Percentiles rank a stretch among this genome's conserved stretches.
These are phyloP conservation scores for Lycopodina hypogea DNA, from an alignment of 37 sponge, comb jelly and placozoan species.

Conservation along the genomic window DNA sequence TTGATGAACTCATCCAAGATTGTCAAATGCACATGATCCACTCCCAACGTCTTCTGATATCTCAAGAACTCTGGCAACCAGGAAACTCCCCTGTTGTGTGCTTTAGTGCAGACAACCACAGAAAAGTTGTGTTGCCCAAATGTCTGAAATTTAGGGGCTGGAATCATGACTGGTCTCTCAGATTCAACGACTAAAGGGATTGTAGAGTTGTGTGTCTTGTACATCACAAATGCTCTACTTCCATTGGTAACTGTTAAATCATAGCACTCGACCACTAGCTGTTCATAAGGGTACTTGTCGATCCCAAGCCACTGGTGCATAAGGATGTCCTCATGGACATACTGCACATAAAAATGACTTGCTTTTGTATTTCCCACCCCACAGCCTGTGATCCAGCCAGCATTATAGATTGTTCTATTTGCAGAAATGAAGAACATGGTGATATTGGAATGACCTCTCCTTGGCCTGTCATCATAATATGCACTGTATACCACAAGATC, in stretches of 20 bases:
- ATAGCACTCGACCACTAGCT: slow-evolving; percentile 1
- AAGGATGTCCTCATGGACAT: not conserved
- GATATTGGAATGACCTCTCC: not conserved
- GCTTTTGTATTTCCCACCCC: not conserved
- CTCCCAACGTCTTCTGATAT: slow-evolving; percentile 12
- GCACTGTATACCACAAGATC: slow-evolving; percentile 10
- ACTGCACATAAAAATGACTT: not conserved
- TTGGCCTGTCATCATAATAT: slow-evolving; percentile 22
- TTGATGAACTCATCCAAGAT: slow-evolving; percentile 2
- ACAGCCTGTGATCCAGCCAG: slow-evolving; percentile 1
- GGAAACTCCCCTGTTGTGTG: not conserved
- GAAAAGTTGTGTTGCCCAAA: slow-evolving; percentile 1
- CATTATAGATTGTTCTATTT: not conserved
- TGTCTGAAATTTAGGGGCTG: not conserved
- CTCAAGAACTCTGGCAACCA: slow-evolving; percentile 3
- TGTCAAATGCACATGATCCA: slow-evolving; percentile 15
- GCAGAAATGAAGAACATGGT: not conserved
- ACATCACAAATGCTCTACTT: slow-evolving; percentile 17
- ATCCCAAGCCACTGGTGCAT: not conserved
- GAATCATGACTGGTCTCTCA: slow-evolving; percentile 15
- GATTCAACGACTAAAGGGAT: not conserved
- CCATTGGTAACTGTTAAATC: slow-evolving; percentile 3
- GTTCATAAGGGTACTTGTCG: not conserved
- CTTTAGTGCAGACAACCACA: not conserved
- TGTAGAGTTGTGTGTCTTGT: not conserved